Percentiles rank a stretch among this genome's conserved stretches.
Conservation (phyloP, 2,797 vertebrate species). For the Apodemus agrarius region DNA sequence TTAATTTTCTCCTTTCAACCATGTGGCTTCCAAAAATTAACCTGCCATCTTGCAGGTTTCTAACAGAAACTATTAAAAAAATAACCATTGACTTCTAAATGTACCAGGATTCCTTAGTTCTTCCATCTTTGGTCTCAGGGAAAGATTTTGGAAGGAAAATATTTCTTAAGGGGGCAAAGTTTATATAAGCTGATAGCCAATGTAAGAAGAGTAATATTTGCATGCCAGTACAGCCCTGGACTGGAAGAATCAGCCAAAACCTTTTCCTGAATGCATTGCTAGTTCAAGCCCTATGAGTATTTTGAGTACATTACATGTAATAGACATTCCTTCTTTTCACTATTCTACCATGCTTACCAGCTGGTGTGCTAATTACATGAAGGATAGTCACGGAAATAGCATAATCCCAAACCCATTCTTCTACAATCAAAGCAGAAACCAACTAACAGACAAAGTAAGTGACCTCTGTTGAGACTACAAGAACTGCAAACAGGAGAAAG, state of each 20-base stretch:
- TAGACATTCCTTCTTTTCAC: slow-evolving; percentile 35
- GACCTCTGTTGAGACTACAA: slow-evolving; percentile 92
- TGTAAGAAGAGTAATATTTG: neutral
- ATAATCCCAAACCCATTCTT: slow-evolving; percentile 96
- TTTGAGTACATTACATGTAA: neutral
- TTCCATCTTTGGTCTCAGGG: neutral
- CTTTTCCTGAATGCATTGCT: neutral
- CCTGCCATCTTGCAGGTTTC: neutral
- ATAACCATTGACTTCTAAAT: neutral
- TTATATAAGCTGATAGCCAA: neutral
- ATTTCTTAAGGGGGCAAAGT: neutral
- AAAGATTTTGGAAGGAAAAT: neutral
- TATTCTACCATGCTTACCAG: slow-evolving; percentile 83
- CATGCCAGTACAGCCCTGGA: neutral
- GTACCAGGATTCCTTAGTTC: neutral
- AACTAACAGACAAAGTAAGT: slow-evolving; percentile 91
- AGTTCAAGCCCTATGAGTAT: neutral
- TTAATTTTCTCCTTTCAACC: neutral
- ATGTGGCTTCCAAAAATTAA: neutral
- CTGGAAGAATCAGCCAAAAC: neutral
- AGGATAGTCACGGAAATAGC: slow-evolving; percentile 93
- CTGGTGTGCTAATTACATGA: slow-evolving; percentile 91
- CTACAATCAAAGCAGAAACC: slow-evolving; percentile 92
- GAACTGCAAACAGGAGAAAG: slow-evolving; percentile 86
- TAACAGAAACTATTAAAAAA: neutral